phyloP scores from a whole-genome alignment of 2,797 vertebrate species.

The Allobates femoralis region DNA sequence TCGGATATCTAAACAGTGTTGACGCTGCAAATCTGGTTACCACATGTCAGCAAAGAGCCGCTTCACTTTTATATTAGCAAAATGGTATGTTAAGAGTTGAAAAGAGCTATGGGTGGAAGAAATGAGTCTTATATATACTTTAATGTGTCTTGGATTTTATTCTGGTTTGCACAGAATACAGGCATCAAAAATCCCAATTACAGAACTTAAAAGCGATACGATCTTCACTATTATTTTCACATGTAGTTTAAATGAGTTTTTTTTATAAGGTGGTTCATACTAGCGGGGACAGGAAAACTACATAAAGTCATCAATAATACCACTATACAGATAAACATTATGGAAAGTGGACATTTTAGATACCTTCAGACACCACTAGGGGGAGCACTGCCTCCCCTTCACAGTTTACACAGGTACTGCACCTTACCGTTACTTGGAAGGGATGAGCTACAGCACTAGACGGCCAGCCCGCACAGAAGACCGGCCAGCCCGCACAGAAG shows the following conservation, averaged over 20 bases:
- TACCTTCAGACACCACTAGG: too few species aligned
- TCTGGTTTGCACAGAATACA: too few species aligned
- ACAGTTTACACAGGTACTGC: too few species aligned
- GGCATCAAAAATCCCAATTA: neutral
- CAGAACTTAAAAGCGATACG: neutral
- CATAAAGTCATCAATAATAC: neutral
- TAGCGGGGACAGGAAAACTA: neutral
- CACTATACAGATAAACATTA: neutral
- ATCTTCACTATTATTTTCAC: neutral
- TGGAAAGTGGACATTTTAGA: too few species aligned
- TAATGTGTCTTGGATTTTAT: neutral
- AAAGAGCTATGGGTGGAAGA: neutral
- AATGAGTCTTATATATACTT: neutral
- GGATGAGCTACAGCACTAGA: too few species aligned
- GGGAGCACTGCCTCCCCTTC: too few species aligned
- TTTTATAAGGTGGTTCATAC: neutral
- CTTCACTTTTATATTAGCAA: neutral
- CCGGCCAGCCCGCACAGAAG: too few species aligned
- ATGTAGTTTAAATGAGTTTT: neutral
- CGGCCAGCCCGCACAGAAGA: too few species aligned
- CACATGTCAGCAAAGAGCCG: slow-evolving; percentile 15
- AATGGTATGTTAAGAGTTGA: neutral
- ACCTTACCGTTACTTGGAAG: too few species aligned
- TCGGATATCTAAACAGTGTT: slow-evolving; percentile 26
- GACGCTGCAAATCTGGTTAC: slow-evolving; percentile 21